Evolutionary conservation across 2,888 invertebrate genomes (phyloP).

Genomic region (Saturnia pavonia): DNA sequence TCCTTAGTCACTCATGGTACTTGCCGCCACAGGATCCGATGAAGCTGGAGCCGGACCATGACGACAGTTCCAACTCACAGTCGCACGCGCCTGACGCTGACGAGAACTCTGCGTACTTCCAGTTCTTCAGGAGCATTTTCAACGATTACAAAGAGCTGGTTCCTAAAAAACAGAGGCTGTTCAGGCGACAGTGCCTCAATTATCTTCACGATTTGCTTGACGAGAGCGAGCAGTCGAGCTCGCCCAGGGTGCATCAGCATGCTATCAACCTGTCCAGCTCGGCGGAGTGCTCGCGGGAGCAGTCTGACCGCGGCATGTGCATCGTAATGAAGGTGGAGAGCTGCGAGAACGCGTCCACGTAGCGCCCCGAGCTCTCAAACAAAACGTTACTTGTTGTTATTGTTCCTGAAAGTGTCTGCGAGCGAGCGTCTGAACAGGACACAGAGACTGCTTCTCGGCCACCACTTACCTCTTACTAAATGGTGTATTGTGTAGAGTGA

Average conservation of each 20-base stretch:
- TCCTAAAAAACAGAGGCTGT: slow-evolving; percentile 52
- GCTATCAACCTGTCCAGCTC: slow-evolving; percentile 39
- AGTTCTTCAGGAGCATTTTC: slow-evolving; percentile 71
- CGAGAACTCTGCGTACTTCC: slow-evolving; percentile 67
- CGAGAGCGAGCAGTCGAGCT: slow-evolving; percentile 46
- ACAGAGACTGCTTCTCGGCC: no score
- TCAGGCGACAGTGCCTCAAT: slow-evolving; percentile 61
- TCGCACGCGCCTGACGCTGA: slow-evolving; percentile 56
- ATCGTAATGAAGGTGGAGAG: background rate
- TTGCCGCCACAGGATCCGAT: slow-evolving; percentile 24
- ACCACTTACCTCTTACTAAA: no score
- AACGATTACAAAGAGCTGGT: slow-evolving; percentile 63
- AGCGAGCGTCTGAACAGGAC: background rate
- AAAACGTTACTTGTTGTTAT: no score
- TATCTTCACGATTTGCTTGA: slow-evolving; percentile 65
- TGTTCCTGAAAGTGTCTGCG: no score
- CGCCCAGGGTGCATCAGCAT: slow-evolving; percentile 27
- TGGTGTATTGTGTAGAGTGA: no score
- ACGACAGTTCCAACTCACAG: slow-evolving; percentile 48
- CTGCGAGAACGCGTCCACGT: background rate
- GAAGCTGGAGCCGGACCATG: slow-evolving; percentile 44
- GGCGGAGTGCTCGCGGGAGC: background rate
- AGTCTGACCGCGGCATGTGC: background rate
- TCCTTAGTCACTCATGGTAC: slow-evolving; percentile 42
- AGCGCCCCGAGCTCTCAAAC: no score